Percentiles rank a stretch among this genome's conserved stretches.
These are phyloP conservation scores for Sinopyrophorus schimmeli DNA, from an alignment of 2,888 invertebrate genomes.

Conservation along the genomic window DNA sequence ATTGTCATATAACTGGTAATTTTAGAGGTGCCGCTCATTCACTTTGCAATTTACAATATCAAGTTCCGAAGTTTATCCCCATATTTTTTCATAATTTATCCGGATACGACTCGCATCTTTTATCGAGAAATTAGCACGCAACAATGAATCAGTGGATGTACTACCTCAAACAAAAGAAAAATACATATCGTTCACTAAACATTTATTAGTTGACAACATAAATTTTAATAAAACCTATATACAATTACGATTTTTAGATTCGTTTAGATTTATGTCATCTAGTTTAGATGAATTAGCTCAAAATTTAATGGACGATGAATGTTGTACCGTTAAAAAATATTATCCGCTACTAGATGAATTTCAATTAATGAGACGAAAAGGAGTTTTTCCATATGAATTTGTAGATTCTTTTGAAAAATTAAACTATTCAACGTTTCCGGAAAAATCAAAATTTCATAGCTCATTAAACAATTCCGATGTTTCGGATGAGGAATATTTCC, in stretches of 20 bases:
- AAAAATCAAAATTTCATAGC: slow-evolving; percentile 37
- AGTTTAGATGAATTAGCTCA: neutral
- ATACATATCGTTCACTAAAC: neutral
- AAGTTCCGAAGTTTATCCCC: slow-evolving; percentile 34
- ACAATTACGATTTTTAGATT: slow-evolving; percentile 3
- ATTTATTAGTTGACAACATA: neutral
- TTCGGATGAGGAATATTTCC: slow-evolving; percentile 41
- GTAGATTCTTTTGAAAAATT: slow-evolving; percentile 32
- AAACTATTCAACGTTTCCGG: slow-evolving; percentile 27
- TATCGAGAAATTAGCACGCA: neutral
- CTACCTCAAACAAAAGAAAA: neutral
- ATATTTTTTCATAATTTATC: slow-evolving; percentile 39
- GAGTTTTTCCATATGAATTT: slow-evolving; percentile 41
- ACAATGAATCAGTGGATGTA: neutral
- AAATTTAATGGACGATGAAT: slow-evolving; percentile 10
- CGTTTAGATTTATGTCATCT: slow-evolving; percentile 10
- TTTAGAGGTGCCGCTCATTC: slow-evolving; percentile 33
- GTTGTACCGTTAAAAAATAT: neutral
- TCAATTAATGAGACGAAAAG: slow-evolving; percentile 24
- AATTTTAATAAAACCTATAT: neutral
- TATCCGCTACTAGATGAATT: slow-evolving; percentile 6
- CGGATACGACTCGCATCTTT: slow-evolving; percentile 28
- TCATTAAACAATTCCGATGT: slow-evolving; percentile 29
- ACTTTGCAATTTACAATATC: slow-evolving; percentile 40
- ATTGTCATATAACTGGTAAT: slow-evolving; percentile 38